A percentile compares a stretch with the other conserved stretches of the same genome.
These are phyloP conservation scores for Labeo calbasu DNA, from an alignment of 2,797 vertebrate species.

Conservation along the genomic window DNA sequence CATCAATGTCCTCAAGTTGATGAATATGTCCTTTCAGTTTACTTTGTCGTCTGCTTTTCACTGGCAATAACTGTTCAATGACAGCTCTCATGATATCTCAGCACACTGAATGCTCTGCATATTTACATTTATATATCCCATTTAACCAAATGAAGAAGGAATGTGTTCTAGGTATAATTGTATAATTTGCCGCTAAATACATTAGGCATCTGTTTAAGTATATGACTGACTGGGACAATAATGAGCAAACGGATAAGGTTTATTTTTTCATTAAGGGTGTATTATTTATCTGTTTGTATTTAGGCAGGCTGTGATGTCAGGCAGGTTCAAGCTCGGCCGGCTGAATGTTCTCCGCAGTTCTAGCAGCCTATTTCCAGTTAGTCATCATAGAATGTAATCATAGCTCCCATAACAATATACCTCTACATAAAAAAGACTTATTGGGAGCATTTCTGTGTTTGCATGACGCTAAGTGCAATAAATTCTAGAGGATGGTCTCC, in stretches of 20 bases:
- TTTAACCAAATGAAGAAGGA: conserved; percentile 26
- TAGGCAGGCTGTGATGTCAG: conserved; percentile 29
- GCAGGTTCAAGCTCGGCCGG: conserved; percentile 57
- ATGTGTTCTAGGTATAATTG: conserved; percentile 23
- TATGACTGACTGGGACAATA: neutral
- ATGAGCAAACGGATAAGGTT: conserved; percentile 11
- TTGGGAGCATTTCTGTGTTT: conserved; percentile 63
- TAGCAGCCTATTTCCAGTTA: conserved; percentile 64
- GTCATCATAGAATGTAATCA: conserved; percentile 59
- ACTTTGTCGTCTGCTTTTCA: conserved; percentile 15
- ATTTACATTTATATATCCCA: conserved; percentile 3
- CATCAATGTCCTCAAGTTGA: neutral
- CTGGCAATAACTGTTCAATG: conserved; percentile 18
- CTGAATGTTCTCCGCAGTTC: conserved; percentile 66
- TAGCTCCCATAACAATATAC: conserved; percentile 62
- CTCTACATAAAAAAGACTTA: conserved; percentile 69
- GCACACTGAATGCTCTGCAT: conserved; percentile 5
- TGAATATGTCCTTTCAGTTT: conserved; percentile 2
- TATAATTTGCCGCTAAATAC: conserved; percentile 26
- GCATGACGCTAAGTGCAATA: conserved; percentile 67
- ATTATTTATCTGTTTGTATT: conserved; percentile 39
- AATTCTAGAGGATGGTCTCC: conserved; percentile 64
- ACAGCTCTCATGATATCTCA: conserved; percentile 6
- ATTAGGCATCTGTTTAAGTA: conserved; percentile 24
- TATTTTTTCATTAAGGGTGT: conserved; percentile 25